Conservation (phyloP, 2,113 vertebrate genomes). For the Chloropsis cyanopogon region DNA sequence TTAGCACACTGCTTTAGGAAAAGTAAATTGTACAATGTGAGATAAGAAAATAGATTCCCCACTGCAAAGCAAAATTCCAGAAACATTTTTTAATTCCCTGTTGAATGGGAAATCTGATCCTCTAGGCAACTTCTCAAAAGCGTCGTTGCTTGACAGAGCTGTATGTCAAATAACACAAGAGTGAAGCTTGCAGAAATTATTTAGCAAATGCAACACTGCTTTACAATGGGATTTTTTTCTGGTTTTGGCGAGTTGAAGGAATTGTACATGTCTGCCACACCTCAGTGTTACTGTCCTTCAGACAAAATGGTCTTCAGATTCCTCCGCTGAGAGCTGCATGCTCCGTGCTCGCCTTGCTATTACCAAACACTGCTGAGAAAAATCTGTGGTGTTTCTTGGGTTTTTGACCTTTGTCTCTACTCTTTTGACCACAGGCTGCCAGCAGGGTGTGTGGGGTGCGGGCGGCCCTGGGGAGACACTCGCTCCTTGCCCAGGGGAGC, state of each 20-base stretch:
- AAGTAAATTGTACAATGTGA: conserved; percentile 67
- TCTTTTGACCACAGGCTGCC: background rate
- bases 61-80: conserved; percentile 65
- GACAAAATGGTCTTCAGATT: background rate
- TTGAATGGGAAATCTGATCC: conserved; percentile 56
- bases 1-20: conserved; percentile 62
- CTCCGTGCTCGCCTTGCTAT: background rate
- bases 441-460: background rate
- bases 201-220: conserved; percentile 15
- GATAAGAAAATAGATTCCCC: conserved; percentile 63
- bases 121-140: conserved; percentile 50
- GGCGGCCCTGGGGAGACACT: accelerated
- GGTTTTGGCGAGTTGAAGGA: background rate
- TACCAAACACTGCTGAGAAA: background rate
- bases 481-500: background rate
- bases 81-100: conserved; percentile 62
- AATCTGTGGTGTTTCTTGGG: background rate
- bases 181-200: conserved; percentile 28
- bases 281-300: background rate
- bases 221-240: background rate
- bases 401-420: background rate
- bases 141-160: background rate
- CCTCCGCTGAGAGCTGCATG: background rate
- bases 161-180: conserved; percentile 40
- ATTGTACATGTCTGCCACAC: background rate